phyloP scores from a whole-genome alignment of 2,113 vertebrate species.

The Naja naja region DNA sequence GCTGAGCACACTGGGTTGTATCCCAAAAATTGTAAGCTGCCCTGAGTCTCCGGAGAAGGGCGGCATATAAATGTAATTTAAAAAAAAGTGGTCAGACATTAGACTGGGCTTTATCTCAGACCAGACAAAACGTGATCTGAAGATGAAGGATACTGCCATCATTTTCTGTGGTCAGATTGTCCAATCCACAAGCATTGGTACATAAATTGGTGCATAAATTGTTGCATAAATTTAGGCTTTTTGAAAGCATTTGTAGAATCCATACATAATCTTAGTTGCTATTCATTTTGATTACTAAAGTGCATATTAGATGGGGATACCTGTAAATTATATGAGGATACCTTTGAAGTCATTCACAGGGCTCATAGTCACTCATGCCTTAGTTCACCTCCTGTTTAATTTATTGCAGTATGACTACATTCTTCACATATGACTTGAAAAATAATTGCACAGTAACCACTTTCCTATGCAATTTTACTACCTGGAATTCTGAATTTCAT shows the following conservation, averaged over 20 bases:
- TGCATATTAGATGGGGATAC: neutral
- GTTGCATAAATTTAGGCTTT: neutral
- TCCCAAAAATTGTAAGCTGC: no score
- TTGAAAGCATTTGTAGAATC: neutral
- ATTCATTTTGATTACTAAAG: neutral
- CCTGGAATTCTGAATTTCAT: neutral
- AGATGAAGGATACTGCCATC: neutral
- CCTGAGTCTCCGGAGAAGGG: no score
- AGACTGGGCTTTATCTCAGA: neutral
- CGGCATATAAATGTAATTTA: no score
- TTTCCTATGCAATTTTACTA: neutral
- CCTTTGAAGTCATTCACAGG: neutral
- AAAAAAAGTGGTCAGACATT: no score
- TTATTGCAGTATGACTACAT: neutral
- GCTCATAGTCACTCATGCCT: neutral
- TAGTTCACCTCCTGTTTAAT: neutral
- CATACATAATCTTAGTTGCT: neutral
- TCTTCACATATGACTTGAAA: neutral
- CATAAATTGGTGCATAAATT: neutral
- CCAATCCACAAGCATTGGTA: neutral
- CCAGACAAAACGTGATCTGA: neutral
- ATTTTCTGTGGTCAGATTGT: neutral
- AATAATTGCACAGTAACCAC: neutral
- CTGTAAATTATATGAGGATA: neutral
- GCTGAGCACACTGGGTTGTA: no score